Conservation (phyloP, 2,113 vertebrate genomes). For the Hippolais icterina region DNA sequence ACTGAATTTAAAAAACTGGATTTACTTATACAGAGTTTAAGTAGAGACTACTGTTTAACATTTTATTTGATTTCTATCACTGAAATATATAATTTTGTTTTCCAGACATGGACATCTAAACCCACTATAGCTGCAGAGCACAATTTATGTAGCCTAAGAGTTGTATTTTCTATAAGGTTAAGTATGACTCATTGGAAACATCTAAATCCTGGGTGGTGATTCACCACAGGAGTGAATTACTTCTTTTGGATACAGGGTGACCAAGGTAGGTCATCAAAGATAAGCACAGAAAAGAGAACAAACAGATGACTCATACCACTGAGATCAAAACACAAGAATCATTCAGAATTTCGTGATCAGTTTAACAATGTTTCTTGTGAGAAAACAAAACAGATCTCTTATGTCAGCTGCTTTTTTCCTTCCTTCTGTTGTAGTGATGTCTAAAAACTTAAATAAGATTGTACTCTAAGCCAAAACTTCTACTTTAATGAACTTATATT, state of each 20-base stretch:
- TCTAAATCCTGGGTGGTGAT: slow-evolving; percentile 48
- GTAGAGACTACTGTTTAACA: neutral
- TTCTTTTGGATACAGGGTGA: neutral
- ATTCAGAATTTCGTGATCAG: neutral
- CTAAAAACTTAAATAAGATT: neutral
- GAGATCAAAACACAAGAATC: neutral
- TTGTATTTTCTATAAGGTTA: slow-evolving; percentile 34
- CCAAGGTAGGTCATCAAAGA: slow-evolving; percentile 21
- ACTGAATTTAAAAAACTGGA: neutral
- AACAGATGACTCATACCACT: slow-evolving; percentile 42
- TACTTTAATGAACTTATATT: neutral
- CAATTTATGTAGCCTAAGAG: neutral
- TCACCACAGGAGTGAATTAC: slow-evolving; percentile 34
- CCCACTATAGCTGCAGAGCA: neutral
- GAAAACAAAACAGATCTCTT: neutral
- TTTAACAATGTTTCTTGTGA: neutral
- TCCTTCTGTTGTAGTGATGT: neutral
- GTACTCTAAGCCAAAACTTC: neutral
- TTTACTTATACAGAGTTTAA: neutral
- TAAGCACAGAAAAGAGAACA: slow-evolving; percentile 3
- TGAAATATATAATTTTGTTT: slow-evolving; percentile 18
- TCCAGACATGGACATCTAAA: neutral
- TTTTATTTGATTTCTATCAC: neutral
- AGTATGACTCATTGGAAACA: slow-evolving; percentile 53
- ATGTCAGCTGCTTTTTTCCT: neutral